Base-by-base conservation (phyloP, 2,888 invertebrate species). In the Resseliella maxima region DNA sequence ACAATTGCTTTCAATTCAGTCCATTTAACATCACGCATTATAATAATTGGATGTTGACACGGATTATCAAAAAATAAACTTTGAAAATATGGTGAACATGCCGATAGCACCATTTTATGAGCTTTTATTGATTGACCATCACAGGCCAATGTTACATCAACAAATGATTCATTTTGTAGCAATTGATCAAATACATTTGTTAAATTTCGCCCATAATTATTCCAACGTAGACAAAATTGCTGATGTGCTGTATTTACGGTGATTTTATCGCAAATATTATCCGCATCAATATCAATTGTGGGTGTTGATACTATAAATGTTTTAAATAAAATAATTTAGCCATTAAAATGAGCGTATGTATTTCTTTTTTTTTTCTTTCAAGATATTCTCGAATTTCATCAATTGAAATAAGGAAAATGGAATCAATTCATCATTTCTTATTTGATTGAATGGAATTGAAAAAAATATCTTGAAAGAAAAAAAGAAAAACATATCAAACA, bases 11-110 rank as follows among this genome's bases (percentile, higher is more conserved):
- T 96, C 87, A 98, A 92, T 89, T 98, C 97, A 87, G 95, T 94
- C 94, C 96, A 97, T 90, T 95, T 95, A 88, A 98, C 96, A 91
- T 98, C 97, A 89, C 96, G 95, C 93, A 98, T 95, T 88, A 98
- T 97, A 88, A 97, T 96, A 89, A 98, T 97, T 87, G 98, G 98
- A 90, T 98, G 98, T 90, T 95, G 96, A 92, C 97, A 98, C 86
- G 97, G 97, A 90, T 97, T 97, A 90, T 97, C 97, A 92, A 95
- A 95, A 91, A 98, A 96, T 88, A 98, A 92, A 85, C 95, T 93
- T 91, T 97, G 97, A 92, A 98, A 98, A 92, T 97, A 98, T 50
- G 97, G 97, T 90, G 96, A 96, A 92, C 98, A 98, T 87, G 98
- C 97, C 86, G 97, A 97, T 87, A 98, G 92, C 86, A 98, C 97